Percentiles rank a stretch among this genome's conserved stretches.
Evolutionary conservation across 1,140 invertebrate species (phyloP).

Genomic region (Lordiphosa mommai): DNA sequence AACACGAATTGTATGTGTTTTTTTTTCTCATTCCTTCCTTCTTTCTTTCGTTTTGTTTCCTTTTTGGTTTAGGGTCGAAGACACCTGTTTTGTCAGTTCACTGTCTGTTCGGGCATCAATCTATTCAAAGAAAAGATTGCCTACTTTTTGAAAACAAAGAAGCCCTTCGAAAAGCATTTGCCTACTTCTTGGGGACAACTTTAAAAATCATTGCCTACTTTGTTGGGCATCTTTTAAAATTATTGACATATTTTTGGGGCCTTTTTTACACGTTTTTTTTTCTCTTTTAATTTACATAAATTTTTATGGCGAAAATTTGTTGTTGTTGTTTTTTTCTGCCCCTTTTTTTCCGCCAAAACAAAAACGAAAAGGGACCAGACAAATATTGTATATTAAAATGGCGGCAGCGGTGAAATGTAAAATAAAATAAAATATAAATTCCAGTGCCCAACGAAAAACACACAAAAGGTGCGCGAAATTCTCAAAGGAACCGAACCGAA

Average conservation of each 20-base stretch:
- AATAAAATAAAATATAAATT: conserved; percentile 54
- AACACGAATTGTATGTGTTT: conserved; percentile 57
- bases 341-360: conserved; percentile 4
- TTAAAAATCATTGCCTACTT: too few relatives aligned
- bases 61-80: conserved; percentile 13
- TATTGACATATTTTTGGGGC: conserved; percentile 42
- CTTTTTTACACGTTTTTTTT: not conserved
- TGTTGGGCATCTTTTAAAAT: conserved; percentile 43
- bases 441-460: conserved; percentile 13
- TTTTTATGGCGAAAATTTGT: conserved; percentile 46
- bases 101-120: too few relatives aligned
- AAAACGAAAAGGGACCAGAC: conserved; percentile 14
- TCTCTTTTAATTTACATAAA: conserved; percentile 58
- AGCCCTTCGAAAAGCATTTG: too few relatives aligned
- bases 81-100: conserved; percentile 53
- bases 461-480: conserved; percentile 5
- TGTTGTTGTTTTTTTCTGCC: not conserved
- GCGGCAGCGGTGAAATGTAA: conserved; percentile 35
- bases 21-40: conserved; percentile 20
- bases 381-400: conserved; percentile 48
- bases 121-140: too few relatives aligned
- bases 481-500: too few relatives aligned
- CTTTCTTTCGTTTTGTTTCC: not conserved
- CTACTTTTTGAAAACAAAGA: too few relatives aligned
- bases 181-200: too few relatives aligned